Percentiles rank a stretch among this genome's conserved stretches.
These are phyloP conservation scores for Botrylloides violaceus DNA, from an alignment of 23 tunicate species.

Conservation along the genomic window DNA sequence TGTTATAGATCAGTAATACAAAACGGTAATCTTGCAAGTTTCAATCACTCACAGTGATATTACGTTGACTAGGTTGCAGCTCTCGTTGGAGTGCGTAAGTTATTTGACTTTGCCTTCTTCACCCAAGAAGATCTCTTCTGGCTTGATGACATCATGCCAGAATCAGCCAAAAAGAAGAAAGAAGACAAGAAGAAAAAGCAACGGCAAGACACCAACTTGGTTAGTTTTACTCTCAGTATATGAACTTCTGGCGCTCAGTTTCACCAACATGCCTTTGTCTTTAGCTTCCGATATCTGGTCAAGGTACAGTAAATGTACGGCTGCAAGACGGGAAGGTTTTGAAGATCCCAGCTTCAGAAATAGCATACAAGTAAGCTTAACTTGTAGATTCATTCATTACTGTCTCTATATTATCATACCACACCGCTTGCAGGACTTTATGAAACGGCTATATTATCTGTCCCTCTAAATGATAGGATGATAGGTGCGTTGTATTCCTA, in stretches of 20 bases:
- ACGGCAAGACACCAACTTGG: constrained; percentile 15
- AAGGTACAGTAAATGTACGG: constrained; percentile 65
- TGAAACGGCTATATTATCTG: too few relatives aligned
- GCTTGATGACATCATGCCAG: constrained; percentile 97
- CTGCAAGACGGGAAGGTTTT: constrained; percentile 54
- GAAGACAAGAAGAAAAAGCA: constrained; percentile 60
- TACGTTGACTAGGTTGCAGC: constrained; percentile 65
- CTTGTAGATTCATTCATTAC: too few relatives aligned
- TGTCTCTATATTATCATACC: too few relatives aligned
- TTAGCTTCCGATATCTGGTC: constrained; percentile 38
- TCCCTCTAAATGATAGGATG: too few relatives aligned
- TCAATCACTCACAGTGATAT: neutral
- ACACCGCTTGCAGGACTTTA: too few relatives aligned
- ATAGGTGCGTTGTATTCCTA: too few relatives aligned
- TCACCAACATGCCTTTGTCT: neutral
- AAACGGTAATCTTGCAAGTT: too few relatives aligned
- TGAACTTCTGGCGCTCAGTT: neutral
- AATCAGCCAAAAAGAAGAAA: constrained; percentile 83
- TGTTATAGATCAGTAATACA: too few relatives aligned
- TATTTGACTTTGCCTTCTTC: constrained; percentile 63
- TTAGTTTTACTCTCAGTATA: neutral
- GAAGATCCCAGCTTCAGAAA: constrained; percentile 69
- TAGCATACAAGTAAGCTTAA: constrained; percentile 51
- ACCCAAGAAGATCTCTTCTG: constrained; percentile 76
- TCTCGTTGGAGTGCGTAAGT: constrained; percentile 87